Base-by-base conservation (phyloP, 1,140 invertebrate genomes). In the Hormaphis cornu region DNA sequence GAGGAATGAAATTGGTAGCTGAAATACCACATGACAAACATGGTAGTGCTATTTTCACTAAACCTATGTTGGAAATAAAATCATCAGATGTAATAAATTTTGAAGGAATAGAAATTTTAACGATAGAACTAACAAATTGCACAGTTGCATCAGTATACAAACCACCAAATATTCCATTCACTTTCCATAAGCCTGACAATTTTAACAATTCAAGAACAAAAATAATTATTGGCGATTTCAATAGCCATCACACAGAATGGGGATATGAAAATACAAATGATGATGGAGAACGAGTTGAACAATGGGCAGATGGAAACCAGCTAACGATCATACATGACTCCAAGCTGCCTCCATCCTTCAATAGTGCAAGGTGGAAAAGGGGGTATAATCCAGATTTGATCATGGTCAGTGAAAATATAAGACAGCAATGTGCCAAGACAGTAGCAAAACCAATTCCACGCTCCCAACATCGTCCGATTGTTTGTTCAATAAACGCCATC, bases 351-450 rank as follows among this genome's bases (percentile, higher is more conserved):
- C 2, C 20, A 22, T 69, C 46, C 16, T 69, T 69, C 33, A 28
- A 52, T 50, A 69, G 66, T 37, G 66, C 20, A 18, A 50, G 46
- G 14, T 69, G 66, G 66, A 69, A 20, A 50, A 50, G 18, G 16
- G 46, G 46, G 4, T 69, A 53, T 16, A 69, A 69, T 28, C 66
- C 66, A 24, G 66, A 69, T 30, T 53, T 53, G 24, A 69, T 69
- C 20, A 53, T 54, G 52, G 46, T 50, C 28, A 33, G 14, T 42
- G 44, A 12, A 50, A 16, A 28, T 16, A 52, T 69, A 44, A 20
- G 22, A 30, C 9, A 4, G 4, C 66, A 50, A 42, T 20, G 24
- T 16, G 20, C 16, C 12, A 54, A 69, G 53, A 12, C 6, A 28
- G 26, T 69, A 8, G 66, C 28, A 6, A 46, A 69, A 22, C 66